Conservation (phyloP, 2,797 vertebrate species). For the Eidolon dupreanum region DNA sequence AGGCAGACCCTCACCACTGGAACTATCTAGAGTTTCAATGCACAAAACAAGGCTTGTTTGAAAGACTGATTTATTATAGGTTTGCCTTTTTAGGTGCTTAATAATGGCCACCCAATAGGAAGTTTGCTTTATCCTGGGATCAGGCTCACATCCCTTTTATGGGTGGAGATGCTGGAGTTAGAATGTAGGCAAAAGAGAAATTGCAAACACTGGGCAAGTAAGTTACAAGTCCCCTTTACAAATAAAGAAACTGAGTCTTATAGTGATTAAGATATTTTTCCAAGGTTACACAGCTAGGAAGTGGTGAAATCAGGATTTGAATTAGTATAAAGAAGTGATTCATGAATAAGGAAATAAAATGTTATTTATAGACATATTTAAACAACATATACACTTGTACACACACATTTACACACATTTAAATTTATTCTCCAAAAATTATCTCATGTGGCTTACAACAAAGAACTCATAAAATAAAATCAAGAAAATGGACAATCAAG, state of each 20-base stretch:
- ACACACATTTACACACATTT: conserved; percentile 11
- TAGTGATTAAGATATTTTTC: neutral
- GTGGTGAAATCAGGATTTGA: conserved; percentile 32
- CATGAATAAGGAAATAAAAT: conserved; percentile 10
- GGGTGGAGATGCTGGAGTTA: conserved; percentile 14
- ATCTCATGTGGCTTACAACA: conserved; percentile 39
- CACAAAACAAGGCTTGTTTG: conserved; percentile 42
- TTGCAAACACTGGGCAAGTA: neutral
- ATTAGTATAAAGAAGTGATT: conserved; percentile 25
- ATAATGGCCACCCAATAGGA: conserved; percentile 34
- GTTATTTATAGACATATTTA: neutral
- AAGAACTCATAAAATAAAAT: conserved; percentile 23
- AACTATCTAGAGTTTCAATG: conserved; percentile 45
- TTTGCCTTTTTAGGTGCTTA: conserved; percentile 49
- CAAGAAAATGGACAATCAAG: neutral
- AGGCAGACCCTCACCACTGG: conserved; percentile 6
- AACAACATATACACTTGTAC: neutral
- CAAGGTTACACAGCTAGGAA: conserved; percentile 27
- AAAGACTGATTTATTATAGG: conserved; percentile 51
- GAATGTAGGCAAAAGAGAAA: neutral
- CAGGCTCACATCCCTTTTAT: neutral
- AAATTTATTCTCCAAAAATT: conserved; percentile 23
- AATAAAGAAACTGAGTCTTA: conserved; percentile 49
- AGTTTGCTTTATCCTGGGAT: conserved; percentile 42
- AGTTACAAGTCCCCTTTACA: conserved; percentile 44